A percentile compares a stretch with the other conserved stretches of the same genome.
Conservation (phyloP, 2,888 invertebrate species). For the Saturnia japonica region DNA sequence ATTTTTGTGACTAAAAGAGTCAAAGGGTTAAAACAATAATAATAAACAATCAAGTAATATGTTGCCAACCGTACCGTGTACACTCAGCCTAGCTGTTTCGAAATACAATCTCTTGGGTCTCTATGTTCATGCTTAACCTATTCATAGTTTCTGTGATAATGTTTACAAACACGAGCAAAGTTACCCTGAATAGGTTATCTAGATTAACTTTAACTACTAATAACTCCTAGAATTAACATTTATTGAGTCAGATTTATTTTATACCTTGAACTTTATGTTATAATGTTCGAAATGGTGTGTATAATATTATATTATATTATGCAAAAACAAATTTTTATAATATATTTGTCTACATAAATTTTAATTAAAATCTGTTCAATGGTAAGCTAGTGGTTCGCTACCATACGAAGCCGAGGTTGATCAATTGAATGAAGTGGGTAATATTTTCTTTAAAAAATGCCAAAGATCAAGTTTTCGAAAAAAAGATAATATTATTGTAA, state of each 20-base stretch:
- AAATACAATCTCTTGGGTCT: slow-evolving; percentile 4
- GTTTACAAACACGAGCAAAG: slow-evolving; percentile 16
- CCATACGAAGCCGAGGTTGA: too few species aligned
- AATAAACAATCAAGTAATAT: too few species aligned
- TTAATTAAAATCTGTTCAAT: too few species aligned
- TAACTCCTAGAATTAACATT: slow-evolving; percentile 4
- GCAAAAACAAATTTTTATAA: too few species aligned
- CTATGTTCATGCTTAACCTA: neutral
- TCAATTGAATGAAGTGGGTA: too few species aligned
- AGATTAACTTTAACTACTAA: slow-evolving; percentile 18
- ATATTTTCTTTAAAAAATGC: too few species aligned
- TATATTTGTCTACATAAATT: too few species aligned
- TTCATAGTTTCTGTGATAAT: slow-evolving; percentile 4
- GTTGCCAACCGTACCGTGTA: neutral
- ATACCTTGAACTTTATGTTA: neutral
- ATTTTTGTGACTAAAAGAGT: too few species aligned
- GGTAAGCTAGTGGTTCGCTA: too few species aligned
- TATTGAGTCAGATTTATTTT: neutral
- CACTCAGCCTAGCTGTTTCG: neutral
- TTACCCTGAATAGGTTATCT: slow-evolving; percentile 18
- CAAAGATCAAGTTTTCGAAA: too few species aligned
- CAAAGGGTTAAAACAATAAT: too few species aligned
- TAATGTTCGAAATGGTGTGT: neutral
- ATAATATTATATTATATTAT: neutral
- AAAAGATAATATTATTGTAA: too few species aligned